Conservation (phyloP, 2,113 vertebrate species). For the Psilopogon haemacephalus region DNA sequence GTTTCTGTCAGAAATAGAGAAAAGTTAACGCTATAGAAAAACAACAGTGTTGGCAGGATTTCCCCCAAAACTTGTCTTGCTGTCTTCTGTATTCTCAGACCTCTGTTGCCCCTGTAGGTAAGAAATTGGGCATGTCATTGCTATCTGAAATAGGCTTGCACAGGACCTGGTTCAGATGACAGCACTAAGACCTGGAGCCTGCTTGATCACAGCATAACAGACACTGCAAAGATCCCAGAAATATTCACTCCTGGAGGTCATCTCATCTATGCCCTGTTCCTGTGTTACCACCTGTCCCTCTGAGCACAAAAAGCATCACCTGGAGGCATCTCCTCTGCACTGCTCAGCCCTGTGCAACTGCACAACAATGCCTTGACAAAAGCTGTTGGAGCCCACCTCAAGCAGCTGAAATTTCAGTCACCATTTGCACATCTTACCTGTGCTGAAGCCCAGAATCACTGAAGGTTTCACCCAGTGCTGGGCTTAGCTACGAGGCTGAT, state of each 20-base stretch:
- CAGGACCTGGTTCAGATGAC: neutral
- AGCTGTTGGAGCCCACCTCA: neutral
- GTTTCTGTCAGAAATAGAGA: neutral
- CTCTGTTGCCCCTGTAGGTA: neutral
- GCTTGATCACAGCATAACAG: neutral
- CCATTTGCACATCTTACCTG: neutral
- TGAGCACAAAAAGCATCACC: neutral
- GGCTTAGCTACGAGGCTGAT: neutral
- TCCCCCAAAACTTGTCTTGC: accelerated
- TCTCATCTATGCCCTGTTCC: neutral
- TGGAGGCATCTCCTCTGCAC: neutral
- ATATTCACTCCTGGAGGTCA: neutral
- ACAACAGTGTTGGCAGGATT: neutral
- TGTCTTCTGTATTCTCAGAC: neutral
- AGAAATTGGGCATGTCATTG: neutral
- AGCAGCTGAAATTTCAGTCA: neutral
- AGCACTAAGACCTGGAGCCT: neutral
- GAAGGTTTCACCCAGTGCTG: accelerated
- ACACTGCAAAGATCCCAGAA: neutral
- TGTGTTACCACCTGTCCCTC: neutral
- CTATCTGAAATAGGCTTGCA: neutral
- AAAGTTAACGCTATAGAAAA: neutral
- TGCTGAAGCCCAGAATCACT: neutral
- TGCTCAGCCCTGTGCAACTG: neutral
- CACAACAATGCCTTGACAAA: neutral